These are phyloP conservation scores for Ceriagrion tenellum DNA, from an alignment of 2,888 invertebrate species.

Conservation along the genomic window DNA sequence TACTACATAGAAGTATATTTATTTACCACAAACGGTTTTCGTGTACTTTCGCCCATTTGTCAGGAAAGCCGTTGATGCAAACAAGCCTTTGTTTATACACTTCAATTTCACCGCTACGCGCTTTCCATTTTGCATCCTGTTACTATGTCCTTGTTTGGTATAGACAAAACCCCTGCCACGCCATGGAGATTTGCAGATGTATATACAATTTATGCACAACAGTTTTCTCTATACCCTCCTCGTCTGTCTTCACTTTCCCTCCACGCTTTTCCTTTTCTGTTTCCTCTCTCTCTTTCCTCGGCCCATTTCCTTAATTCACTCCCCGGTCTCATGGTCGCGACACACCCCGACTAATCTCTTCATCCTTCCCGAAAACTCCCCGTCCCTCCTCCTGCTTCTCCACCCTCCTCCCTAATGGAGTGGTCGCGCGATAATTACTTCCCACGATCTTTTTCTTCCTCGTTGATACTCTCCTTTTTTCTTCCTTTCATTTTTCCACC, in stretches of 20 bases:
- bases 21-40: no score
- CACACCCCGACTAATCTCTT: background rate
- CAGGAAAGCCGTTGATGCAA: no score
- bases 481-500: conserved; percentile 26
- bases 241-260: background rate
- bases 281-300: background rate
- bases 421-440: conserved; percentile 51
- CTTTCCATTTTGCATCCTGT: no score
- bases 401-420: conserved; percentile 43
- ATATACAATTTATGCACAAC: no score
- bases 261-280: background rate
- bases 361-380: background rate
- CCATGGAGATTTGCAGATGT: no score
- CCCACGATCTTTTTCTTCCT: background rate
- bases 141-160: no score
- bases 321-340: background rate
- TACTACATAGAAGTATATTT: no score
- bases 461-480: background rate
- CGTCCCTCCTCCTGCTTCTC: no score
- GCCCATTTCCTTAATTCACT: background rate
- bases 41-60: no score
- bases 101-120: no score
- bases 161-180: no score
- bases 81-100: no score
- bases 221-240: background rate